A percentile compares a stretch with the other conserved stretches of the same genome.
phyloP scores from a whole-genome alignment of 2,113 vertebrate species.

The Hiodon alosoides region DNA sequence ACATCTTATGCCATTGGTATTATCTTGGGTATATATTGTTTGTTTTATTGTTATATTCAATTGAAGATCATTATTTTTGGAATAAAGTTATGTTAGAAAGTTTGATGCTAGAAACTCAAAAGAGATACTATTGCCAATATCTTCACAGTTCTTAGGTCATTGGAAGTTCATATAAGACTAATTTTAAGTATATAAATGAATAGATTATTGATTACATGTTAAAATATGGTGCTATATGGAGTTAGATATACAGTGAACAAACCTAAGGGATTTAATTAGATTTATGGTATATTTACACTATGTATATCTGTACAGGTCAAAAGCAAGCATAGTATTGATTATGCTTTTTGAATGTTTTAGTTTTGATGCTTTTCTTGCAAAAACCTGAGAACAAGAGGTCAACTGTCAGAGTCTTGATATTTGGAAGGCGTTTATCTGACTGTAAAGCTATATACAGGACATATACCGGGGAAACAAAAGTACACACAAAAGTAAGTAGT shows the following conservation, averaged over 20 bases:
- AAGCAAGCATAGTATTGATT: no score
- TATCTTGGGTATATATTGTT: not conserved
- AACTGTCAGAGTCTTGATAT: constrained; percentile 1
- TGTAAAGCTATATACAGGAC: not conserved
- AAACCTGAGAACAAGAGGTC: not conserved
- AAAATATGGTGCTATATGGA: not conserved
- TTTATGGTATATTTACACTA: no score
- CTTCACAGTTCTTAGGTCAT: not conserved
- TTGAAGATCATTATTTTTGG: not conserved
- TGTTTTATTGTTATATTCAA: not conserved
- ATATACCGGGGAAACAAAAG: not conserved
- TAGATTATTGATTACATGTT: not conserved
- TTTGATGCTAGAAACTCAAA: constrained; percentile 4
- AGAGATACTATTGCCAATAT: not conserved
- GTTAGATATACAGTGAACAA: not conserved
- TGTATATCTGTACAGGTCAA: no score
- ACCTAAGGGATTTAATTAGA: not conserved
- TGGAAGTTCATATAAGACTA: not conserved
- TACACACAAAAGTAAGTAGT: no score
- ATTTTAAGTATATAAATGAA: not conserved
- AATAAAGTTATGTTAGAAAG: not conserved
- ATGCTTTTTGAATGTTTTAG: not conserved
- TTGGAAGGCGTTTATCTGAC: not conserved
- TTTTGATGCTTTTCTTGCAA: not conserved
- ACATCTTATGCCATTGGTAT: constrained; percentile 3